Percentiles rank a stretch among this genome's conserved stretches.
phyloP scores from a whole-genome alignment of 1,140 invertebrate species.

The Caenorhabditis remanei region DNA sequence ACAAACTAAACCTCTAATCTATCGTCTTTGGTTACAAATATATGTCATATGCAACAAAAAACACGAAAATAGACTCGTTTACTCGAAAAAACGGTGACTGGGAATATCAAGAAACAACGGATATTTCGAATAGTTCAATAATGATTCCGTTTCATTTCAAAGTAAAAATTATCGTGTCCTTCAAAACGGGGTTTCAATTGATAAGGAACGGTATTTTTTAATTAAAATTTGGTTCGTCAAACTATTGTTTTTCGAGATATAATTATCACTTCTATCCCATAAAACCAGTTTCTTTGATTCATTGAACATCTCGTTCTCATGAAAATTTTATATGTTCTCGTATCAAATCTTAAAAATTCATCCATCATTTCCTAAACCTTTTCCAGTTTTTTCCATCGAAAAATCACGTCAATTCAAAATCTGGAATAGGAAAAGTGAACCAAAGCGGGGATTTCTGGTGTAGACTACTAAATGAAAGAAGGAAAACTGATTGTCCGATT shows the following conservation, averaged over 20 bases:
- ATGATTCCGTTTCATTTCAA: too few species aligned
- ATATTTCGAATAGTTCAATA: too few species aligned
- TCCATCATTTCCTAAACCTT: background rate
- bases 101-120: too few species aligned
- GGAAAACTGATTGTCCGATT: background rate
- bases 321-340: background rate
- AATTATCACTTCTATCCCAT: too few species aligned
- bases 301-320: background rate
- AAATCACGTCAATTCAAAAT: background rate
- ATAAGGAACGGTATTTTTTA: too few species aligned
- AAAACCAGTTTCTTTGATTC: background rate
- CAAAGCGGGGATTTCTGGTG: background rate
- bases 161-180: too few species aligned
- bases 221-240: too few species aligned
- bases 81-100: too few species aligned
- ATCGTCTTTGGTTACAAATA: slow-evolving; percentile 11
- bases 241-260: too few species aligned
- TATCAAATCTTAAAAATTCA: background rate
- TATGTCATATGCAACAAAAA: background rate
- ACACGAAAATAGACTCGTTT: background rate
- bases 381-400: background rate
- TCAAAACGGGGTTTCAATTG: too few species aligned
- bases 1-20: background rate
- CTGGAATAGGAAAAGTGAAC: background rate
- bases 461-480: background rate